Evolutionary conservation across 2,797 vertebrate genomes (phyloP), one percentile per base, ranked within the genome.

Genomic region (Neomorphus geoffroyi): DNA sequence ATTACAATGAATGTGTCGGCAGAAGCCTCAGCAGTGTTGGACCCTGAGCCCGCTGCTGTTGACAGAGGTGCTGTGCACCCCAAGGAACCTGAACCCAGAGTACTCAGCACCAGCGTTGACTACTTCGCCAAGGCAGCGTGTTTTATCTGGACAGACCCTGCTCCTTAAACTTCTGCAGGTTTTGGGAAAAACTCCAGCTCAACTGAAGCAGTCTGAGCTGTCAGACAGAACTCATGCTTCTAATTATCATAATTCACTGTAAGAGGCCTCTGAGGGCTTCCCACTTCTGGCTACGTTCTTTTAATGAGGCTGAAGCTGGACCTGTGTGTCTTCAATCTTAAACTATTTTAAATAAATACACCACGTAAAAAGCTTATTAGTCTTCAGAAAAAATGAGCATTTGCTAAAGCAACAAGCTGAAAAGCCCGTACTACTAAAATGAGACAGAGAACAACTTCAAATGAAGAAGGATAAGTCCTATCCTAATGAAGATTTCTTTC

Each of bases 271-370:
- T 2, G 45, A 95, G 97, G 96, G 86, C 73, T 86, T 79, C 37
- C 78, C 24, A 8, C n/a, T 88, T 84, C 93, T 96, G 91, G 91
- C 95, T 93, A 92, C 5, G 50, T 66, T 87, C 88, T 91, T 95
- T 93, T 96, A 94, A 95, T 88, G 91, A 96, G 93, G 88, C 88
- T 97, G 90, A 86, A 66, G 89, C 69, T 94, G 95, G 96, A 97
- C 85, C 69, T 54, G 71, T 72, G 13, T 18, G 28, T 85, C 60
- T 82, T 64, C 35, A 17, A 69, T 80, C 80, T 92, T 88, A 91
- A 94, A 96, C 82, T 41, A 86, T 80, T 94, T 95, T 43, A 79
- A 92, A 94, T 81, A 89, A 92, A 77, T 54, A 45, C 17, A 24
- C 71, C 75, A 51, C 71, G 91, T 7, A 77, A 80, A 80, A 86